Evolutionary conservation across 2,888 invertebrate genomes (phyloP), one percentile per base, ranked within the genome.

Genomic region (Caenorhabditis zanzibari): DNA sequence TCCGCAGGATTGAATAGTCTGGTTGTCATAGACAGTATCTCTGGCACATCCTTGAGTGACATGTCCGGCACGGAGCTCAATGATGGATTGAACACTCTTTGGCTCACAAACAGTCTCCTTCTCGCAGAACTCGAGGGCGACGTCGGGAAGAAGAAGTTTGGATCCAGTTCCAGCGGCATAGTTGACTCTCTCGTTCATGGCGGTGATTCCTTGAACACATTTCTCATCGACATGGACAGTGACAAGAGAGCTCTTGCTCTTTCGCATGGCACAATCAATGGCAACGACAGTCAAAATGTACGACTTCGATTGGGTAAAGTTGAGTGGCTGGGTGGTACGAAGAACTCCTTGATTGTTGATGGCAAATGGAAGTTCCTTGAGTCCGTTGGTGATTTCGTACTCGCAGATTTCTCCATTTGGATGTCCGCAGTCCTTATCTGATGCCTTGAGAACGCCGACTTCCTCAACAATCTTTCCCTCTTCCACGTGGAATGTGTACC

Each of bases 231-330:
- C 96, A 93, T 96, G 96, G 93, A 99, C 96, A 92, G 97, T 98
- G 91, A 99, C 97, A 95, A 97, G 96, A 66, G 97, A 96, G 0
- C 97, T 97, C 54, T 96, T 95, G 0, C 97, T 97, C 93, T 88
- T 87, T 3, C 88, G 82, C 96, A 97, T 97, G 61, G 97, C 98
- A 93, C 98, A 98, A 93, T 98, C 98, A 93, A 96, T 96, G 1
- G 98, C 98, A 82, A 97, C 96, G 82, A 98, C 96, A 41, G 96
- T 96, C 66, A 99, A 94, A 90, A 98, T 97, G 94, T 98, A 97
- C 93, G 97, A 98, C 94, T 97, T 97, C 9, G 96, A 96, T 84
- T 95, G 95, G 93, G 96, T 96, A 93, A 96, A 97, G 91, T 97
- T 96, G 92, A 99, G 94, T 0, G 96, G 95, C 92, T 96, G 96